Conservation (phyloP, 2,888 invertebrate genomes). For the Tipula unca region DNA sequence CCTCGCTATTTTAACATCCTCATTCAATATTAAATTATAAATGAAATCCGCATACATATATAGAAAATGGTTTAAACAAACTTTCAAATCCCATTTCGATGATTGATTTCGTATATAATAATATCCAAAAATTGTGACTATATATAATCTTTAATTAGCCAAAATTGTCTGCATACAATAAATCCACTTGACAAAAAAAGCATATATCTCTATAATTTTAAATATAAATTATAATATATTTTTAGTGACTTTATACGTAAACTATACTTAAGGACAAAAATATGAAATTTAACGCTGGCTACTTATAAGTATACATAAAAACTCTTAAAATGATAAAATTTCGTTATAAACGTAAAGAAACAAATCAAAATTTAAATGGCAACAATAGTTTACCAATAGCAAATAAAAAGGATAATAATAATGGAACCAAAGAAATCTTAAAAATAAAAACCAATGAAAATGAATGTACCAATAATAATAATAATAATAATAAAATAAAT, state of each 20-base stretch:
- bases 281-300: neutral
- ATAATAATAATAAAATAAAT: constrained; percentile 21
- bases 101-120: no score
- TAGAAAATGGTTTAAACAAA: no score
- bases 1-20: neutral
- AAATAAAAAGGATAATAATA: neutral
- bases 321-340: constrained; percentile 51
- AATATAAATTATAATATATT: neutral
- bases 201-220: neutral
- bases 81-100: neutral
- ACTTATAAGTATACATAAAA: neutral
- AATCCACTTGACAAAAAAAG: neutral
- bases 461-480: neutral
- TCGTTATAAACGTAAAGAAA: constrained; percentile 56
- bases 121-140: neutral
- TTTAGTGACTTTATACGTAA: neutral
- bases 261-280: neutral
- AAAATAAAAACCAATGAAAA: neutral
- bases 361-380: constrained; percentile 26
- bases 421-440: neutral
- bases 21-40: neutral
- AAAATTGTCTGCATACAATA: neutral
- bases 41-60: no score
- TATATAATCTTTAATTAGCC: neutral
- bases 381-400: constrained; percentile 24